Evolutionary conservation across 2,888 invertebrate genomes (phyloP).

Genomic region (Ganaspis brasiliensis): DNA sequence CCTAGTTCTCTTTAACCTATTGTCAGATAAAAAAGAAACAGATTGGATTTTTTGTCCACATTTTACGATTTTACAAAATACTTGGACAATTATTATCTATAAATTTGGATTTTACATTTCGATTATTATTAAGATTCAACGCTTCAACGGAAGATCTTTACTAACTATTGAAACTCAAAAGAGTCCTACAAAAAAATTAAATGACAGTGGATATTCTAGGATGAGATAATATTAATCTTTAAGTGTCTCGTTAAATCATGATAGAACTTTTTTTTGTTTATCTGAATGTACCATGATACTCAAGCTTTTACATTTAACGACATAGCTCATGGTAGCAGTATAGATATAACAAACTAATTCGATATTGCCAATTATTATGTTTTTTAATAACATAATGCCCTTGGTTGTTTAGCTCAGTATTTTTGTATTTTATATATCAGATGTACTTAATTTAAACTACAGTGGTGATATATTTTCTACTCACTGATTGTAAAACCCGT

Average conservation of each 20-base stretch:
- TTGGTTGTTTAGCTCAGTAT: conserved; percentile 78
- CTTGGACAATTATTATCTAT: conserved; percentile 19
- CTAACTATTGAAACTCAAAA: conserved; percentile 45
- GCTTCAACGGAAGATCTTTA: conserved; percentile 11
- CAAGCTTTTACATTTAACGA: conserved; percentile 78
- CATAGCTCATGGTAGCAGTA: conserved; percentile 69
- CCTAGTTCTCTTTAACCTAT: conserved; percentile 46
- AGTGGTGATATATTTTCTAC: conserved; percentile 73
- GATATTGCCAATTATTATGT: conserved; percentile 54
- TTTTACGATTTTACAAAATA: conserved; percentile 30
- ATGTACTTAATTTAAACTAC: conserved; percentile 78
- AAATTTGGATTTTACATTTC: conserved; percentile 9
- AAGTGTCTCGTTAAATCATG: conserved; percentile 36
- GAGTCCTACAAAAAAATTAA: not conserved
- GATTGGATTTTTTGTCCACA: conserved; percentile 4
- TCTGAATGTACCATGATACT: conserved; percentile 78
- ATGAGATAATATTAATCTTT: conserved; percentile 42
- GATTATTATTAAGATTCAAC: not conserved
- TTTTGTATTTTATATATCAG: conserved; percentile 76
- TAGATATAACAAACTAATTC: conserved; percentile 59
- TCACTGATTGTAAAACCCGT: conserved; percentile 64
- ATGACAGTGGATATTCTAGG: conserved; percentile 38
- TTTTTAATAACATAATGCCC: conserved; percentile 45
- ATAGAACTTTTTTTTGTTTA: conserved; percentile 62
- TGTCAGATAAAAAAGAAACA: conserved; percentile 15